Conservation (phyloP, 35 echinoderm and acorn worm species). For the Heliocidaris erythrogramma region DNA sequence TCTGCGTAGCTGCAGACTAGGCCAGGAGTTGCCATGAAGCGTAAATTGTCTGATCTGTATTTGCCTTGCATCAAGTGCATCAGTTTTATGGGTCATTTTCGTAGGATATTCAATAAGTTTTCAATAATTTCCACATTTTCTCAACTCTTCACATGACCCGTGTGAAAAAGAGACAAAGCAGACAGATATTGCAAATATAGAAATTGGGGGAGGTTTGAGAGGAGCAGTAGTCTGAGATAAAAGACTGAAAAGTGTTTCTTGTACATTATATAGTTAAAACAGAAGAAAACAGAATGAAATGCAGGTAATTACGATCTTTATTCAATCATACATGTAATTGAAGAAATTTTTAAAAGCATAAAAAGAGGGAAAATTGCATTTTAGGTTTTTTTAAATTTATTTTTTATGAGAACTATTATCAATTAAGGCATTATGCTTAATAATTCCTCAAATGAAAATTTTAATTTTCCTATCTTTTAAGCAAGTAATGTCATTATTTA, state of each 20-base stretch:
- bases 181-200: constrained; percentile 31
- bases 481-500: too few species aligned
- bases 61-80: constrained; percentile 36
- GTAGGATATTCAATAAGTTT: constrained; percentile 31
- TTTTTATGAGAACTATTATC: too few species aligned
- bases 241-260: background rate
- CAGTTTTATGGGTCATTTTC: constrained; percentile 52
- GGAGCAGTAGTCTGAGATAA: background rate
- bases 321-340: too few species aligned
- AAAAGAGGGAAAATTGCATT: too few species aligned
- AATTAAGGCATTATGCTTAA: too few species aligned
- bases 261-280: too few species aligned
- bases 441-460: too few species aligned
- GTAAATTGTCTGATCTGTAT: constrained; percentile 13
- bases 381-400: too few species aligned
- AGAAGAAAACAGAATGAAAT: too few species aligned
- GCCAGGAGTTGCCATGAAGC: background rate
- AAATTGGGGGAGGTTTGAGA: background rate
- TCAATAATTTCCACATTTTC: background rate
- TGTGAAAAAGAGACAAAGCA: constrained; percentile 6
- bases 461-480: too few species aligned
- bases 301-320: too few species aligned
- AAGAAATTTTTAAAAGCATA: too few species aligned
- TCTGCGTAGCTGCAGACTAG: background rate
- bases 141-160: background rate